Percentiles rank a stretch among this genome's conserved stretches.
Conservation (phyloP, 2,797 vertebrate species). For the Gobio occitaniae region DNA sequence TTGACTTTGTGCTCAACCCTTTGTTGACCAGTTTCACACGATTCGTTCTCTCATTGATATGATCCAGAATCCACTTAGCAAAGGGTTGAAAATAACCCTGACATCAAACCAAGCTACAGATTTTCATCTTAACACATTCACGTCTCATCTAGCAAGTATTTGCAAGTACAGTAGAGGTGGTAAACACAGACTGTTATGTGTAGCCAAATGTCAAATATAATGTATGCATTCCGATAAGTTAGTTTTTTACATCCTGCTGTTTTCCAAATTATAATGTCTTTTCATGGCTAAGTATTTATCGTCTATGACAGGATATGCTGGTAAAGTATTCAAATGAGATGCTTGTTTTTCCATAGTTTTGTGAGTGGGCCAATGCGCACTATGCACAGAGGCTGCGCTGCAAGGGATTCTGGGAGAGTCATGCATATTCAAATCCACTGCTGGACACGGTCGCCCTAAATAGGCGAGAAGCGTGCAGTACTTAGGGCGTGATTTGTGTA, state of each 20-base stretch:
- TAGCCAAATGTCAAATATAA: conserved; percentile 52
- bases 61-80: conserved; percentile 11
- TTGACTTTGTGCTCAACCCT: conserved; percentile 47
- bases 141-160: conserved; percentile 43
- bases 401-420: conserved; percentile 77
- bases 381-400: conserved; percentile 70
- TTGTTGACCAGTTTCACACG: conserved; percentile 19
- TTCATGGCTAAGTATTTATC: conserved; percentile 71
- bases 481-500: conserved; percentile 74
- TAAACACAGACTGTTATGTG: conserved; percentile 46
- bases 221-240: conserved; percentile 52
- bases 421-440: conserved; percentile 86
- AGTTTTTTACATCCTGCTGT: conserved; percentile 52
- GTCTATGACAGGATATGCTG: conserved; percentile 70
- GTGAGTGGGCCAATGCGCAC: conserved; percentile 63
- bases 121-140: conserved; percentile 23
- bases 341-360: conserved; percentile 69
- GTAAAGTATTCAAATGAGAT: conserved; percentile 82
- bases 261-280: conserved; percentile 61
- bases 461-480: conserved; percentile 77
- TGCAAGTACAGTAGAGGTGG: conserved; percentile 47
- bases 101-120: background rate
- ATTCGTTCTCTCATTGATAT: conserved; percentile 24
- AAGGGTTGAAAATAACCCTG: conserved; percentile 18
- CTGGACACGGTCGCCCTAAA: conserved; percentile 84